Percentiles rank a stretch among this genome's conserved stretches.
Conservation (phyloP, 1,140 invertebrate species). For the Leptinotarsa defecta region DNA sequence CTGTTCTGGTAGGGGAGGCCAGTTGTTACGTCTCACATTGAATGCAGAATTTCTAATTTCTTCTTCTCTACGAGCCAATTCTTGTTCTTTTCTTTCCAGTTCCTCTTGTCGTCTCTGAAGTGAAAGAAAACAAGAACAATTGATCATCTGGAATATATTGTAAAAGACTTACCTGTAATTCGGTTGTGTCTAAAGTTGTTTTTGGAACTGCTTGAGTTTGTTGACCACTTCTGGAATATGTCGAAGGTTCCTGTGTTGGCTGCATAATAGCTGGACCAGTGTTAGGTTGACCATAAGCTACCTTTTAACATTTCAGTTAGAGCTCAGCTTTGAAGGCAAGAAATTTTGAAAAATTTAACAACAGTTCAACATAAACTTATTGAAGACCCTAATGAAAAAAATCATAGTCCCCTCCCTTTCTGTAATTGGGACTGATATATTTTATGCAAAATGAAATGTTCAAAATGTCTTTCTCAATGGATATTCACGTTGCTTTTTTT, state of each 20-base stretch:
- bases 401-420: no score
- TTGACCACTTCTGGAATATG: constrained; percentile 63
- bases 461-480: no score
- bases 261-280: constrained; percentile 74
- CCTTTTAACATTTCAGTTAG: neutral
- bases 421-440: no score
- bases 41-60: constrained; percentile 77
- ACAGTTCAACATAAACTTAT: neutral
- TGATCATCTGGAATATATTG: neutral
- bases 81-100: constrained; percentile 82
- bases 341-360: no score
- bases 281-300: constrained; percentile 35
- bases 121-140: constrained; percentile 14
- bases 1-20: constrained; percentile 92
- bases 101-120: constrained; percentile 79
- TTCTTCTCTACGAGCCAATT: constrained; percentile 86
- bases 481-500: no score
- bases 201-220: constrained; percentile 60
- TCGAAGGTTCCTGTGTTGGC: constrained; percentile 63
- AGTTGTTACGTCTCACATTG: constrained; percentile 89
- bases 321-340: no score
- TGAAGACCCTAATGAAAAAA: neutral
- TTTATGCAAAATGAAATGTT: no score
- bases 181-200: constrained; percentile 63
- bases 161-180: constrained; percentile 65